Conservation (phyloP, 2,797 vertebrate genomes). For the Anas capensis region DNA sequence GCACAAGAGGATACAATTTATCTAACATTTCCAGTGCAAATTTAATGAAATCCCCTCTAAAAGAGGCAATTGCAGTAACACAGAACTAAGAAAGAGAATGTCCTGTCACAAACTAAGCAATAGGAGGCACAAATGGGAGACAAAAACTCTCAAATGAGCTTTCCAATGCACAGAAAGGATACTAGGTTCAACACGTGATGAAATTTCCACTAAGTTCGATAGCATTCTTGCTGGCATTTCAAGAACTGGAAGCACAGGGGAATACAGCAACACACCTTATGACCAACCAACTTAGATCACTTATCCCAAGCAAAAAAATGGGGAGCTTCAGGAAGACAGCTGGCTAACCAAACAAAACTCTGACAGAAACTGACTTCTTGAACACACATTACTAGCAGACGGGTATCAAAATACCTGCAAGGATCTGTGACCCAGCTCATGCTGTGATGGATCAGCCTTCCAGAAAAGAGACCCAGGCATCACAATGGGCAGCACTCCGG, state of each 20-base stretch:
- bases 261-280: accelerated
- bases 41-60: background rate
- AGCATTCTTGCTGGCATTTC: background rate
- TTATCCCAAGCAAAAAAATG: background rate
- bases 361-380: background rate
- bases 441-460: background rate
- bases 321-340: background rate
- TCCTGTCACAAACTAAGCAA: background rate
- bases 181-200: background rate
- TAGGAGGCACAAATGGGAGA: background rate
- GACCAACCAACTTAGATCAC: background rate
- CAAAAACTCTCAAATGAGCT: background rate
- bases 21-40: background rate
- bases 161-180: background rate
- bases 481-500: background rate
- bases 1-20: background rate
- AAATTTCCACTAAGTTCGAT: background rate
- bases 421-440: background rate
- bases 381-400: background rate
- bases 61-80: background rate
- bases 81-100: background rate
- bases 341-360: background rate
- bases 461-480: background rate
- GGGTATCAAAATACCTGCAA: background rate
- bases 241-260: background rate